These are phyloP conservation scores for Salticus scenicus DNA, from an alignment of 2,888 invertebrate genomes.

Conservation along the genomic window DNA sequence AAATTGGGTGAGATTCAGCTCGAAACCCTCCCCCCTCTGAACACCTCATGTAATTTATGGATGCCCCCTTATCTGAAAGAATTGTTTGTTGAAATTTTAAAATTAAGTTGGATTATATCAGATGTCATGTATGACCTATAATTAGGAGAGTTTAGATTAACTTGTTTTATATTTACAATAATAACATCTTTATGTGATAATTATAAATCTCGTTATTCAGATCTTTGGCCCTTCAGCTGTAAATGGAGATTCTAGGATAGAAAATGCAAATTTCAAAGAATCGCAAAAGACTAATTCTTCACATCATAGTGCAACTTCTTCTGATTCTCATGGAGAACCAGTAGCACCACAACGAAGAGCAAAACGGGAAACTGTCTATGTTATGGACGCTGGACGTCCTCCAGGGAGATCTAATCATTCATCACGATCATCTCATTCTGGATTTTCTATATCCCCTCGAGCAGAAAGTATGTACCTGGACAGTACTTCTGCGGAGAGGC, in stretches of 20 bases:
- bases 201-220: too few relatives aligned
- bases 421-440: conserved; percentile 33
- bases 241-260: conserved; percentile 47
- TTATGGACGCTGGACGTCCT: conserved; percentile 60
- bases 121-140: too few relatives aligned
- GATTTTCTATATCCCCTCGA: conserved; percentile 54
- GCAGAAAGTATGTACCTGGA: conserved; percentile 62
- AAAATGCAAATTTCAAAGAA: conserved; percentile 27
- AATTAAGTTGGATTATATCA: too few relatives aligned
- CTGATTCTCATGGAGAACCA: conserved; percentile 49
- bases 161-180: too few relatives aligned
- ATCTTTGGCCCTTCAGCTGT: conserved; percentile 41
- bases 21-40: too few relatives aligned
- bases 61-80: too few relatives aligned
- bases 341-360: conserved; percentile 64
- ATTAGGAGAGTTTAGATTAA: too few relatives aligned
- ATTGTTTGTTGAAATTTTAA: too few relatives aligned
- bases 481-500: conserved; percentile 35
- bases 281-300: conserved; percentile 33
- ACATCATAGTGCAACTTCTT: conserved; percentile 4
- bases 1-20: too few relatives aligned
- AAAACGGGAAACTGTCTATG: conserved; percentile 61
- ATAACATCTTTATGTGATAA: too few relatives aligned
- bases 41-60: too few relatives aligned
- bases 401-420: conserved; percentile 38